These are phyloP conservation scores for Dynastes tityus DNA, from an alignment of 2,888 invertebrate genomes.

Conservation along the genomic window DNA sequence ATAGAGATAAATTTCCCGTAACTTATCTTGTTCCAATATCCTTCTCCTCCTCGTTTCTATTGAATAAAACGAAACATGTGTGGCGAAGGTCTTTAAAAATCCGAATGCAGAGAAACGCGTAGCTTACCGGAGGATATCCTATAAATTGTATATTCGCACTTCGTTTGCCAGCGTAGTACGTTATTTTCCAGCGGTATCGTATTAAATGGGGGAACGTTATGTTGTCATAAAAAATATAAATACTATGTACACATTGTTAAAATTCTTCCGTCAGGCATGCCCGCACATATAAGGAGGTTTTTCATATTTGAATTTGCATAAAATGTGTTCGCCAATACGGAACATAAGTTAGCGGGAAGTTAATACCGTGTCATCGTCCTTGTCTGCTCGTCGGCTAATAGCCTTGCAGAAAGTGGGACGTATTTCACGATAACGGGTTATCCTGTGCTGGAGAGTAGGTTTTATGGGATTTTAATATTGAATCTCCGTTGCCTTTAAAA, in stretches of 20 bases:
- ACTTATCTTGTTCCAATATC: too few relatives aligned
- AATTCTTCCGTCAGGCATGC: slow-evolving; percentile 38
- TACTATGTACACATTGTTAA: slow-evolving; percentile 43
- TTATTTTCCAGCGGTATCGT: neutral
- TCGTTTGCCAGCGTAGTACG: neutral
- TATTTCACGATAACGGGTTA: neutral
- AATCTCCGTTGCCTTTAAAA: too few relatives aligned
- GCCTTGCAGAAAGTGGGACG: neutral
- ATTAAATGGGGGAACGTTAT: slow-evolving; percentile 32
- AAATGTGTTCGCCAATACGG: slow-evolving; percentile 35
- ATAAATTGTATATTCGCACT: too few relatives aligned
- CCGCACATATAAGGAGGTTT: slow-evolving; percentile 34
- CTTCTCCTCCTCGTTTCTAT: too few relatives aligned
- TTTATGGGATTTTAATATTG: too few relatives aligned
- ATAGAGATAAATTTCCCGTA: too few relatives aligned
- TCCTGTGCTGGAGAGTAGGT: too few relatives aligned
- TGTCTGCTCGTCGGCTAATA: neutral
- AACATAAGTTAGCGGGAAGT: neutral
- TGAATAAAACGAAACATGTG: too few relatives aligned
- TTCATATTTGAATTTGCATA: slow-evolving; percentile 40
- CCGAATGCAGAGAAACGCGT: too few relatives aligned
- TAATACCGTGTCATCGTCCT: neutral
- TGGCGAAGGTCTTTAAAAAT: too few relatives aligned
- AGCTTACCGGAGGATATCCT: too few relatives aligned
- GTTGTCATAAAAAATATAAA: slow-evolving; percentile 13